These are phyloP conservation scores for Phoxinus phoxinus DNA, from an alignment of 2,113 vertebrate genomes.

Conservation along the genomic window DNA sequence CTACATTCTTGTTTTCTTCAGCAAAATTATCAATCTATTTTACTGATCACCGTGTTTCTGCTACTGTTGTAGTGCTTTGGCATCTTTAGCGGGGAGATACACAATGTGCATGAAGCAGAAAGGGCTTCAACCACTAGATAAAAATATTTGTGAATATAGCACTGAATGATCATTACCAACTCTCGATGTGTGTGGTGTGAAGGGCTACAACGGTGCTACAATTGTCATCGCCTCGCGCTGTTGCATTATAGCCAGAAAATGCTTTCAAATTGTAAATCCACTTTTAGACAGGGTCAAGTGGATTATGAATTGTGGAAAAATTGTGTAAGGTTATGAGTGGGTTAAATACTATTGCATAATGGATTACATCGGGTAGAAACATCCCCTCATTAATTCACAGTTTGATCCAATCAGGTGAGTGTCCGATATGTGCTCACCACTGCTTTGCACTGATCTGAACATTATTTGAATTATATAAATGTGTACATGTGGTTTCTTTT, in stretches of 20 bases:
- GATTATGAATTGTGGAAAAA: conserved; percentile 4
- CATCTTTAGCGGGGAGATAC: too few relatives aligned
- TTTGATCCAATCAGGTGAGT: conserved; percentile 63
- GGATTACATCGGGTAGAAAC: conserved; percentile 49
- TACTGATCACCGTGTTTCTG: neutral
- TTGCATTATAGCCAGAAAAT: neutral
- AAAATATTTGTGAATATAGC: neutral
- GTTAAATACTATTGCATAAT: conserved; percentile 62
- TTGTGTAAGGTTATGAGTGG: conserved; percentile 34
- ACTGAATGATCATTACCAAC: neutral
- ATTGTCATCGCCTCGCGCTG: neutral
- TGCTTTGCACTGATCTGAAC: neutral
- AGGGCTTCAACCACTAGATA: neutral
- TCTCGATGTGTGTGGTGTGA: neutral
- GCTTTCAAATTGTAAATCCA: neutral
- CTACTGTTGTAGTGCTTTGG: neutral
- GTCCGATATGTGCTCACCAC: neutral
- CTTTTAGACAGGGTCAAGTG: neutral
- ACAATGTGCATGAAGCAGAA: neutral
- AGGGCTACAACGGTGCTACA: neutral
- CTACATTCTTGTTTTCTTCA: neutral
- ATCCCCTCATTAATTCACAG: conserved; percentile 35
- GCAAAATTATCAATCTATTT: neutral
- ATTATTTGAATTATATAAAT: conserved; percentile 31
- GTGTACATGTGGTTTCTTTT: conserved; percentile 1